Evolutionary conservation across 2,888 invertebrate genomes (phyloP).

Genomic region (Melieria omissa): DNA sequence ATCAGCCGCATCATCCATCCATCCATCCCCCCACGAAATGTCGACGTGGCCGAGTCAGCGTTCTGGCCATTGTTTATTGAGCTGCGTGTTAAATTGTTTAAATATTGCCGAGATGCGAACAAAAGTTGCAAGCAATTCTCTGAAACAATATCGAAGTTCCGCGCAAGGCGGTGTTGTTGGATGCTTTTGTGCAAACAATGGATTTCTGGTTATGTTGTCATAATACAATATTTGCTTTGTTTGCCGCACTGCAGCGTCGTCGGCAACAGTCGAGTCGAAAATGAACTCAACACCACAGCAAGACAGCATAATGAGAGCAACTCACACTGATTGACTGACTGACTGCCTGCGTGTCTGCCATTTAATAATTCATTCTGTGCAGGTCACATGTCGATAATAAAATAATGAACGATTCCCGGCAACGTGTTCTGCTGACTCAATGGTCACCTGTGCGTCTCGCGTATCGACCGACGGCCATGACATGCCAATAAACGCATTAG

Average conservation of each 20-base stretch:
- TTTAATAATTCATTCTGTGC: conserved; percentile 2
- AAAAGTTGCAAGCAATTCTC: no score
- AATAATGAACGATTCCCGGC: conserved; percentile 19
- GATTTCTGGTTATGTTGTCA: no score
- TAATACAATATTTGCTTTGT: no score
- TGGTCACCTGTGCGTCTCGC: conserved; percentile 32
- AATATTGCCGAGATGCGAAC: no score
- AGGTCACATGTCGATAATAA: conserved; percentile 6
- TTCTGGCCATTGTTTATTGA: conserved; percentile 11
- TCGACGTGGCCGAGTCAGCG: neutral
- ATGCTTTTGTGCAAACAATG: no score
- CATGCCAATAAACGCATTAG: conserved; percentile 34
- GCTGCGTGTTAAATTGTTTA: conserved; percentile 31
- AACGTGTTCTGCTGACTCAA: conserved; percentile 14
- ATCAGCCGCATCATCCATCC: neutral
- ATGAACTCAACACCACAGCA: no score
- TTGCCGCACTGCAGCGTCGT: no score
- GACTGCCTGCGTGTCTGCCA: conserved; percentile 4
- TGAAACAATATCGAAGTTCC: no score
- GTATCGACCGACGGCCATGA: neutral
- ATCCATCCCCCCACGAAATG: neutral
- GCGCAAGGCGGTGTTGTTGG: no score
- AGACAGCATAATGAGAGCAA: no score
- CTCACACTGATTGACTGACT: neutral
- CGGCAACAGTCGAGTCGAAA: no score